These are phyloP conservation scores for Callorhinus ursinus DNA, from an alignment of 2,113 vertebrate genomes.

Conservation along the genomic window DNA sequence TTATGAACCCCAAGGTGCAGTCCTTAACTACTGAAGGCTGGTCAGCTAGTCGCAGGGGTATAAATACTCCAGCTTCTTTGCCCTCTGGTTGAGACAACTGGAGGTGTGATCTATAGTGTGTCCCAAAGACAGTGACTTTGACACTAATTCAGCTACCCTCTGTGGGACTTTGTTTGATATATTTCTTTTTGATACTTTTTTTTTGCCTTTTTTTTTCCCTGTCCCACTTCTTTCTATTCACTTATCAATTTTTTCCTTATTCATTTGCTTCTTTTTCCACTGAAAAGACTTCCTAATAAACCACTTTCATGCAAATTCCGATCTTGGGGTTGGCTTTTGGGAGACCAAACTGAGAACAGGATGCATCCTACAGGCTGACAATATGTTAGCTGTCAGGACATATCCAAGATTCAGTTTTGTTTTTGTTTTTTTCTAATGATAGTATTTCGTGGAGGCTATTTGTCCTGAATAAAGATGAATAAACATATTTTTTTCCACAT, in stretches of 20 bases:
- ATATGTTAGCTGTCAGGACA: not conserved
- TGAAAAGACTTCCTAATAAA: not conserved
- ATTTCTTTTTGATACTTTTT: not conserved
- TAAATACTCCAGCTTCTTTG: not conserved
- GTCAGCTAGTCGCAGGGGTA: not conserved
- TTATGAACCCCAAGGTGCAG: not conserved
- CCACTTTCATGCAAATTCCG: not conserved
- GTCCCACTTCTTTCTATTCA: not conserved
- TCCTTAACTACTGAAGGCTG: constrained; percentile 1
- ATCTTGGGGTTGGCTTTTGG: not conserved
- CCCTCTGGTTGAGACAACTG: not conserved
- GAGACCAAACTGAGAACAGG: not conserved
- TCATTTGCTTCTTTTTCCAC: not conserved
- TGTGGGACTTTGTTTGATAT: not conserved
- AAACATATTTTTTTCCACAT: not conserved
- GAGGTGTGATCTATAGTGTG: not conserved
- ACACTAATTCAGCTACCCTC: not conserved
- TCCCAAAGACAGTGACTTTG: constrained; percentile 2
- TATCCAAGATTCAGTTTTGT: not conserved
- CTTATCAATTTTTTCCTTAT: not conserved
- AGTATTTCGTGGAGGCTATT: not conserved
- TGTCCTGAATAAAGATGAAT: not conserved
- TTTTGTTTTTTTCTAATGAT: not conserved
- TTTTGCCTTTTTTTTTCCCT: not conserved
- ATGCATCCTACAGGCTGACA: not conserved